A percentile compares a stretch with the other conserved stretches of the same genome.
Evolutionary conservation across 2,113 vertebrate species (phyloP).

Genomic region (Mastomys natalensis): DNA sequence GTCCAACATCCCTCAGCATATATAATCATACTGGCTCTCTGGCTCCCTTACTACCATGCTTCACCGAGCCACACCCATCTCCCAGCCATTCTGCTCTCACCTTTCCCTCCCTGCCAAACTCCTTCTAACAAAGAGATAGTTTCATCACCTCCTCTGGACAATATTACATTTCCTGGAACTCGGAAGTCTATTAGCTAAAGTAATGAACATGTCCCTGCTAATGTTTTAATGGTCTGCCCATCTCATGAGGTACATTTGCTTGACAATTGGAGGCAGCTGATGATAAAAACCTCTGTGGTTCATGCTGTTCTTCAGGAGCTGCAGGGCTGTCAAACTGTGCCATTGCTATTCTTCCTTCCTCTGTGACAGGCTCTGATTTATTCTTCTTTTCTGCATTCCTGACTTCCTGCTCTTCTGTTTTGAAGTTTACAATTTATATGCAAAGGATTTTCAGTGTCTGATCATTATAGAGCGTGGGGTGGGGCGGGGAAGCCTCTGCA

Average conservation of each 20-base stretch:
- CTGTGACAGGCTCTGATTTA: not conserved
- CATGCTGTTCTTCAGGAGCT: not conserved
- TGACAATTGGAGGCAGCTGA: not conserved
- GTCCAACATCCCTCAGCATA: not conserved
- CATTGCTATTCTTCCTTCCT: not conserved
- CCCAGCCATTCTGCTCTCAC: not conserved
- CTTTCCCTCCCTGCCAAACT: not conserved
- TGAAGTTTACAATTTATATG: constrained; percentile 69
- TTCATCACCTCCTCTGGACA: not conserved
- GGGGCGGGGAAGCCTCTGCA: not conserved
- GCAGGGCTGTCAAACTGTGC: not conserved
- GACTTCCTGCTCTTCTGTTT: constrained; percentile 16
- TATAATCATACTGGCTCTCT: not conserved
- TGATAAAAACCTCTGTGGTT: not conserved
- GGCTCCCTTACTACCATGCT: not conserved
- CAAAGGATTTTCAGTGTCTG: constrained; percentile 48
- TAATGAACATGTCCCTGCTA: constrained; percentile 59
- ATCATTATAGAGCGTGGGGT: constrained; percentile 14
- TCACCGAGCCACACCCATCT: not conserved
- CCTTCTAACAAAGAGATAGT: not conserved
- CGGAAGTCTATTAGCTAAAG: constrained; percentile 50
- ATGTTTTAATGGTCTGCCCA: constrained; percentile 47
- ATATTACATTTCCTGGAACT: constrained; percentile 46
- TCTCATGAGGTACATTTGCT: constrained; percentile 25
- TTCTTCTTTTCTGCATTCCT: constrained; percentile 12